phyloP scores from a whole-genome alignment of 1,140 invertebrate genomes.

The Drosophila azteca region DNA sequence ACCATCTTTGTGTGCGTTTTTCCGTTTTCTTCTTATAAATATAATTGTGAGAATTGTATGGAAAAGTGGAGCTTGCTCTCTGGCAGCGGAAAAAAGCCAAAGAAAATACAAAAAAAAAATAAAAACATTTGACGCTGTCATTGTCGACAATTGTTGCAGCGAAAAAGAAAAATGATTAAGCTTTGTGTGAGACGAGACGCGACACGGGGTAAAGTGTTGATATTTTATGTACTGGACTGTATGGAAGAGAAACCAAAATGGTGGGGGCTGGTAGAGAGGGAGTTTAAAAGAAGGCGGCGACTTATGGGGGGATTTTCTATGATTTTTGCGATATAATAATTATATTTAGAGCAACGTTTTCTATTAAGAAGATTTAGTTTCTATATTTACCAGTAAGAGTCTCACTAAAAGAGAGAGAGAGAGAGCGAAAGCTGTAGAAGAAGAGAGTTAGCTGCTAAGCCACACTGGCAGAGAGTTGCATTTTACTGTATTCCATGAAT shows the following conservation, averaged over 20 bases:
- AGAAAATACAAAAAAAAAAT: slow-evolving; percentile 16
- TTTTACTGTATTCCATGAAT: too few species aligned
- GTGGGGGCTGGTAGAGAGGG: too few species aligned
- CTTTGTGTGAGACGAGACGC: slow-evolving; percentile 6
- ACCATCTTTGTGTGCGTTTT: slow-evolving; percentile 43
- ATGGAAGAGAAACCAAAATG: not conserved
- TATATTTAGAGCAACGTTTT: slow-evolving; percentile 1
- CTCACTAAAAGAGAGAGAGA: not conserved
- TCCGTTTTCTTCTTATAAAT: slow-evolving; percentile 60
- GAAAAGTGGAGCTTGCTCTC: slow-evolving; percentile 56
- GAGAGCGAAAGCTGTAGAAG: too few species aligned
- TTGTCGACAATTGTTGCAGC: slow-evolving; percentile 71
- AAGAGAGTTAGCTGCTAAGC: too few species aligned
- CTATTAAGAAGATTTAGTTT: slow-evolving; percentile 10
- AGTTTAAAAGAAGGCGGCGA: too few species aligned
- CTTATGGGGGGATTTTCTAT: too few species aligned
- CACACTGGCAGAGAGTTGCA: too few species aligned
- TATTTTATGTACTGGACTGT: not conserved
- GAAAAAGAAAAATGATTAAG: slow-evolving; percentile 53
- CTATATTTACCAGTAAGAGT: slow-evolving; percentile 9
- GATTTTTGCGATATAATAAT: too few species aligned
- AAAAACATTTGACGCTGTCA: slow-evolving; percentile 68
- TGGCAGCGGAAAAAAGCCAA: slow-evolving; percentile 38
- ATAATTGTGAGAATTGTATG: slow-evolving; percentile 79
- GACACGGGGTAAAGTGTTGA: not conserved